Percentiles rank a stretch among this genome's conserved stretches.
Conservation (phyloP, 2,797 vertebrate species). For the Hylomyscus alleni region DNA sequence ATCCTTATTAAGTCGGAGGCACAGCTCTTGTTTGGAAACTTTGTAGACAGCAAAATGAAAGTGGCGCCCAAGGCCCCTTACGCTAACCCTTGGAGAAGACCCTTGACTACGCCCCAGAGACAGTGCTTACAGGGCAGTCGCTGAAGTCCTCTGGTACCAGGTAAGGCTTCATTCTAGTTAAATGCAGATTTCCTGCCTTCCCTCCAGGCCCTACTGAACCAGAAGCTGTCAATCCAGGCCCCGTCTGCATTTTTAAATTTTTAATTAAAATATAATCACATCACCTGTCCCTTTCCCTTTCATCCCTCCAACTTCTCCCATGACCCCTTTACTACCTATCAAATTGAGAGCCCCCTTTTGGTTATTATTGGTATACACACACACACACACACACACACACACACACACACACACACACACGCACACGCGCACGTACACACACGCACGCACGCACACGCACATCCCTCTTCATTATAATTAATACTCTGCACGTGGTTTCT, state of each 20-base stretch:
- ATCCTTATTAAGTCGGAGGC: conserved; percentile 67
- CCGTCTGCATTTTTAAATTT: not conserved
- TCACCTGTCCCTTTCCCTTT: not conserved
- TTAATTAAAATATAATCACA: not conserved
- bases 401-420: not conserved
- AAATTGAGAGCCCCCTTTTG: not conserved
- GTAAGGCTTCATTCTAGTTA: not conserved
- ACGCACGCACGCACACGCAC: no score
- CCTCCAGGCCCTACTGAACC: not conserved
- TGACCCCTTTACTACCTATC: not conserved
- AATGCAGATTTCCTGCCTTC: not conserved
- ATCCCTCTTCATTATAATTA: not conserved
- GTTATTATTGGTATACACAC: not conserved
- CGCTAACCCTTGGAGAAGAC: conserved; percentile 2
- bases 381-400: not conserved
- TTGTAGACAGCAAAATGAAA: conserved; percentile 69
- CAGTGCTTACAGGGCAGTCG: conserved; percentile 32
- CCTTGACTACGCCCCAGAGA: not conserved
- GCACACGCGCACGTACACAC: not conserved
- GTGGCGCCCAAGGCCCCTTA: not conserved
- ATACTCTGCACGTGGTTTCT: not conserved
- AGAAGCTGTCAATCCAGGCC: not conserved
- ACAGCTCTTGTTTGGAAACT: conserved; percentile 64
- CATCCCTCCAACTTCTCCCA: not conserved
- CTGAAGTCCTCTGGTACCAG: not conserved